phyloP scores from a whole-genome alignment of 1,140 invertebrate genomes.

The Saxidomus purpurata region DNA sequence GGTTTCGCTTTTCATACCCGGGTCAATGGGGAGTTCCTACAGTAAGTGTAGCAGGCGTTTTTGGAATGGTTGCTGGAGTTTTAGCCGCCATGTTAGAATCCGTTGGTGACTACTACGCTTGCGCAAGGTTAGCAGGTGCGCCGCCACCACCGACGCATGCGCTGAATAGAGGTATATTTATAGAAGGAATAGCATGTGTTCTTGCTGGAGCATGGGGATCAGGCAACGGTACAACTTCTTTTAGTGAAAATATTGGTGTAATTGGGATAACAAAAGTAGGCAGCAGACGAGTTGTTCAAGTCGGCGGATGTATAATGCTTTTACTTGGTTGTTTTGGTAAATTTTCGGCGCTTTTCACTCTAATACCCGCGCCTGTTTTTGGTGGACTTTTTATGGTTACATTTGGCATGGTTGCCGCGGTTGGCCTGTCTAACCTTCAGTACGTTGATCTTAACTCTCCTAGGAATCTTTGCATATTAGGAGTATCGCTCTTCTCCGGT shows the following conservation, averaged over 20 bases:
- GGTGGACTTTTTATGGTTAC: conserved; percentile 11
- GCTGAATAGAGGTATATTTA: conserved; percentile 89
- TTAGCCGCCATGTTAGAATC: conserved; percentile 83
- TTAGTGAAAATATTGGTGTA: conserved; percentile 94
- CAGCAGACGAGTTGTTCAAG: conserved; percentile 93
- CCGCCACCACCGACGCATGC: conserved; percentile 93
- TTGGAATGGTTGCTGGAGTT: conserved; percentile 83
- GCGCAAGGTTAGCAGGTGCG: conserved; percentile 86
- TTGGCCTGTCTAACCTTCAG: conserved; percentile 92
- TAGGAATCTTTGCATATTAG: conserved; percentile 94
- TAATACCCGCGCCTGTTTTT: not conserved
- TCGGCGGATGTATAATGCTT: conserved; percentile 92
- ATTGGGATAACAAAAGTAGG: conserved; percentile 91
- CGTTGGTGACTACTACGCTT: conserved; percentile 83
- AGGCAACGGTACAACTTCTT: conserved; percentile 95
- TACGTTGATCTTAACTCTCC: conserved; percentile 94
- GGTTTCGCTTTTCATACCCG: conserved; percentile 95
- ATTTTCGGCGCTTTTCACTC: conserved; percentile 92
- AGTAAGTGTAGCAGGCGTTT: conserved; percentile 75
- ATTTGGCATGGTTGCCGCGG: conserved; percentile 78
- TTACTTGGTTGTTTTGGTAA: conserved; percentile 90
- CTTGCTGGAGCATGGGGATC: conserved; percentile 94
- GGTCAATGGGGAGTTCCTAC: conserved; percentile 83
- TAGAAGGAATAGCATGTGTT: conserved; percentile 94
- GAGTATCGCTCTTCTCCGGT: conserved; percentile 95